Evolutionary conservation across 2,888 invertebrate species (phyloP), one percentile per base, ranked within the genome.

Genomic region (Erebia aethiops): DNA sequence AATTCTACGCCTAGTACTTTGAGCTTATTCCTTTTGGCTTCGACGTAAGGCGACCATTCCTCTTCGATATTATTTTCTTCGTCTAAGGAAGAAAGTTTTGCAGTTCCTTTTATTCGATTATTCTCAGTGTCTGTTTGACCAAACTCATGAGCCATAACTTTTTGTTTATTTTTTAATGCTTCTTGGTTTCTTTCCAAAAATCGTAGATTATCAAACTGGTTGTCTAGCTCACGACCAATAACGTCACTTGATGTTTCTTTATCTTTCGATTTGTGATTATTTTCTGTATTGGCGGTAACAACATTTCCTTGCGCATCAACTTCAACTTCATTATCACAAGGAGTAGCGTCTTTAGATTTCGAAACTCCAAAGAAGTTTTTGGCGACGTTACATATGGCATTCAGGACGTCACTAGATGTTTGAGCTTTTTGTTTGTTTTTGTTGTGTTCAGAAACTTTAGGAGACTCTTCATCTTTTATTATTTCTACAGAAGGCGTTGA

Each of bases 121-220:
- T 89, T 89, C 67, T 91, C 87, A 49, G 74, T 79, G 70, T 90
- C 90, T 0, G 75, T 82, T 73, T 87, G 84, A 2, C 90, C 93
- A 64, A 92, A 89, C 81, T 94, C 94, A 68, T 93, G 87, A 0
- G 87, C 78, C 89, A 95, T 88, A 0, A 94, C 93, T 84, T 94
- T 95, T 21, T 89, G 84, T 77, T 93, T 94, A 76, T 94, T 95
- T 58, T 84, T 81, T 0, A 92, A 82, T 1, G 91, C 91, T 76
- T 90, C 91, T 71, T 92, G 87, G 77, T 90, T 93, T 65, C 85
- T 88, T 73, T 85, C 82, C 10, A 87, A 77, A 77, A 84, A 93
- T 68, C 86, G 82, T 71, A 84, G 67, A 75, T 91, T 90, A 73
- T 90, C 89, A 46, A 80, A 80, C 0, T 73, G 75, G 9, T 81